A percentile compares a stretch with the other conserved stretches of the same genome.
Evolutionary conservation across 2,113 vertebrate genomes (phyloP).

Genomic region (Budorcas taxicolor): DNA sequence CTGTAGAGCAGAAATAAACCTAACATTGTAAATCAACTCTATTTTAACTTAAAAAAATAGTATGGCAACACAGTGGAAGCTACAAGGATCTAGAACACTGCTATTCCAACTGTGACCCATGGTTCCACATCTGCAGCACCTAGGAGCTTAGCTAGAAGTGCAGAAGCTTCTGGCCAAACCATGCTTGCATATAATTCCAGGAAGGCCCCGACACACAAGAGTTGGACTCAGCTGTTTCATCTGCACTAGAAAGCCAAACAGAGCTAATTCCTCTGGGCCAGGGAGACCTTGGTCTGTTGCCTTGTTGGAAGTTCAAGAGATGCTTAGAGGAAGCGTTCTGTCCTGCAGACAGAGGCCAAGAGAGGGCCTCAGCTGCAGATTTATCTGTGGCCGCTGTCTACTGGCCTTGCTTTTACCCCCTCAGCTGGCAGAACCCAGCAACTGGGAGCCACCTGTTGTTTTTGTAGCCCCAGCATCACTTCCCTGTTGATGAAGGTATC

Average conservation of each 20-base stretch:
- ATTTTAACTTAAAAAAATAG: background rate
- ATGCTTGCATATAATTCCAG: background rate
- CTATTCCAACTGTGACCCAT: background rate
- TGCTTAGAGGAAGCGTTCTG: background rate
- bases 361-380: background rate
- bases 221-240: conserved; percentile 32
- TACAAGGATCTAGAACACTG: background rate
- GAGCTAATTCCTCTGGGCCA: conserved; percentile 14
- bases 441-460: background rate
- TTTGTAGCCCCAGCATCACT: background rate
- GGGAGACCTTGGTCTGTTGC: conserved; percentile 11
- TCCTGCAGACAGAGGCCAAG: background rate
- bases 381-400: background rate
- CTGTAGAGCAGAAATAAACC: background rate
- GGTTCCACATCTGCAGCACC: background rate
- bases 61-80: background rate
- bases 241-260: conserved; percentile 4
- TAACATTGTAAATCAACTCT: background rate
- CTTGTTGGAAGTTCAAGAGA: conserved; percentile 34
- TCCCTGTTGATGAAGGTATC: background rate
- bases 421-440: background rate
- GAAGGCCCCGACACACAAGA: background rate
- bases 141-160: background rate
- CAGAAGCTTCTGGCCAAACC: background rate
- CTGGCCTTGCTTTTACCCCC: background rate